These are phyloP conservation scores for Pachyramphus minor DNA, from an alignment of 2,113 vertebrate genomes.

Conservation along the genomic window DNA sequence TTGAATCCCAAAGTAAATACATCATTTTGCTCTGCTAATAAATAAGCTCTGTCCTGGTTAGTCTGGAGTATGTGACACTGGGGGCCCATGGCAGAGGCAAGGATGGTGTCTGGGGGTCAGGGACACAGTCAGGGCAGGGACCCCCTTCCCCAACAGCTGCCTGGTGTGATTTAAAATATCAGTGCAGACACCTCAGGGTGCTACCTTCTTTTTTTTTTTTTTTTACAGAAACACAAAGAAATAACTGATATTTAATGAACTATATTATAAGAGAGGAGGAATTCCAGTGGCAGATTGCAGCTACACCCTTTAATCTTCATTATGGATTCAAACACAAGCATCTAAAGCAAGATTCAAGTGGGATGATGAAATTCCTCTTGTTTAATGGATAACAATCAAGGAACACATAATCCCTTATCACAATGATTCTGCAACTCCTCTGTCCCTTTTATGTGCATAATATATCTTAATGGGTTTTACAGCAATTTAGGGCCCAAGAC, in stretches of 20 bases:
- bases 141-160: background rate
- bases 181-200: background rate
- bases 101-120: background rate
- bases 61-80: background rate
- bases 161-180: background rate
- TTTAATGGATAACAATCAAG: conserved; percentile 64
- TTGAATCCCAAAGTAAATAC: background rate
- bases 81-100: background rate
- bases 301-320: conserved; percentile 35
- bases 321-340: background rate
- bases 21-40: background rate
- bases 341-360: conserved; percentile 38
- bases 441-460: conserved; percentile 59
- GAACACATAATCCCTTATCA: conserved; percentile 45
- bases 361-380: conserved; percentile 62
- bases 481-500: conserved; percentile 66
- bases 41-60: background rate
- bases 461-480: conserved; percentile 69
- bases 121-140: background rate
- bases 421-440: conserved; percentile 15
- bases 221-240: background rate
- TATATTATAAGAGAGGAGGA: background rate
- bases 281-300: background rate
- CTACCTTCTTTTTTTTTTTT: too few species aligned
- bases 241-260: background rate